These are phyloP conservation scores for Nesogale talazaci DNA, from an alignment of 2,113 vertebrate species.

Conservation along the genomic window DNA sequence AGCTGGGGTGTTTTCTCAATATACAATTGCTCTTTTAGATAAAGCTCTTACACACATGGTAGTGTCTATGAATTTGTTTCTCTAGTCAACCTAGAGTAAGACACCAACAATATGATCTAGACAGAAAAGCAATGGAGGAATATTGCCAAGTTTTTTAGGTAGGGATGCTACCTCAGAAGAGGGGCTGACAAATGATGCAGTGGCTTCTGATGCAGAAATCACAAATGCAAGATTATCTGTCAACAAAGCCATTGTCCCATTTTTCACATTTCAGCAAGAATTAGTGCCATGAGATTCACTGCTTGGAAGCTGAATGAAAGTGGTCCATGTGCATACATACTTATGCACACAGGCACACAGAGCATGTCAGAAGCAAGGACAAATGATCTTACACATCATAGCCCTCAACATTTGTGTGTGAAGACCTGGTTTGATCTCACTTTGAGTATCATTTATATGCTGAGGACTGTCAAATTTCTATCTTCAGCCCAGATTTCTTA, in stretches of 20 bases:
- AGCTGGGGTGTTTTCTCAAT: no score
- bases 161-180: background rate
- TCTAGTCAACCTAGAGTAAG: no score
- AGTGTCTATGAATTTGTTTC: no score
- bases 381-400: background rate
- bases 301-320: conserved; percentile 14
- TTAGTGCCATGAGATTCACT: background rate
- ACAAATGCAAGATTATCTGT: background rate
- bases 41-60: no score
- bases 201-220: background rate
- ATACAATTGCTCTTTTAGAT: no score
- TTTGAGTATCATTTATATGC: background rate
- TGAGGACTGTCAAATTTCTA: background rate
- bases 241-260: background rate
- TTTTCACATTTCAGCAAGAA: background rate
- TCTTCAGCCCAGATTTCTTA: conserved; percentile 21
- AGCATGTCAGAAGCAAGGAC: background rate
- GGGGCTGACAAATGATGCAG: background rate
- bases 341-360: background rate
- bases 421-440: background rate
- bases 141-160: background rate
- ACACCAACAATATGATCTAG: background rate
- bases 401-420: background rate
- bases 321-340: background rate
- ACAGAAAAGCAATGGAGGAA: background rate